Conservation (phyloP, 2,797 vertebrate species). For the Thripadectes ignobilis region DNA sequence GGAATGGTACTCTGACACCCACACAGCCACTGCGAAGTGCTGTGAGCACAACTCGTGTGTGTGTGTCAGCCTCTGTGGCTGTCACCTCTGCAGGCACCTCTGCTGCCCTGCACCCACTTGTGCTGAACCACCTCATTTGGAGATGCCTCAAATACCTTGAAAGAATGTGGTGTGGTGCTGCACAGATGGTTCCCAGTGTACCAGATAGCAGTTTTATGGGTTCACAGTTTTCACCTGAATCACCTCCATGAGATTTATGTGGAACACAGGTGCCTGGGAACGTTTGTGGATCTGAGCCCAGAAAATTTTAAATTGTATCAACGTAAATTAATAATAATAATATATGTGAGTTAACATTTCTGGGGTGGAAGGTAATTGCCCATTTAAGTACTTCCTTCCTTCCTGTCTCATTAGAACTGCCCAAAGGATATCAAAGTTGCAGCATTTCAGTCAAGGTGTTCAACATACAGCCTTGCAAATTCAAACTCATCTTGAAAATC, state of each 20-base stretch:
- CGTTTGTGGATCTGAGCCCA: not conserved
- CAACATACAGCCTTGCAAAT: not conserved
- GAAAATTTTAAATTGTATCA: not conserved
- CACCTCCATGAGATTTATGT: not conserved
- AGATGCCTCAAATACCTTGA: not conserved
- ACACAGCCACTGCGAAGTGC: not conserved
- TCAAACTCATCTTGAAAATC: not conserved
- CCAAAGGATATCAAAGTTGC: not conserved
- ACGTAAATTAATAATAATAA: not conserved
- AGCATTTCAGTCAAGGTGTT: not conserved
- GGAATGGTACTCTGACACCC: not conserved
- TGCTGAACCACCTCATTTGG: not conserved
- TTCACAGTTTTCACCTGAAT: not conserved
- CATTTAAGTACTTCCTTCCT: not conserved
- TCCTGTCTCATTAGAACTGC: not conserved
- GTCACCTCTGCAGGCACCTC: not conserved
- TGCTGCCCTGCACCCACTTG: not conserved
- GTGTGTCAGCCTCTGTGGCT: not conserved
- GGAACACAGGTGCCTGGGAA: not conserved
- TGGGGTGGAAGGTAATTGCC: not conserved
- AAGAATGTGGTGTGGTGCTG: not conserved
- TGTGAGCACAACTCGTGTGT: accelerated
- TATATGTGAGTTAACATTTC: not conserved
- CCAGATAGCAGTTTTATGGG: not conserved
- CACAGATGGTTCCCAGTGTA: accelerated